Percentiles rank a stretch among this genome's conserved stretches.
Conservation (phyloP, 2,113 vertebrate genomes). For the Varanus salvator region DNA sequence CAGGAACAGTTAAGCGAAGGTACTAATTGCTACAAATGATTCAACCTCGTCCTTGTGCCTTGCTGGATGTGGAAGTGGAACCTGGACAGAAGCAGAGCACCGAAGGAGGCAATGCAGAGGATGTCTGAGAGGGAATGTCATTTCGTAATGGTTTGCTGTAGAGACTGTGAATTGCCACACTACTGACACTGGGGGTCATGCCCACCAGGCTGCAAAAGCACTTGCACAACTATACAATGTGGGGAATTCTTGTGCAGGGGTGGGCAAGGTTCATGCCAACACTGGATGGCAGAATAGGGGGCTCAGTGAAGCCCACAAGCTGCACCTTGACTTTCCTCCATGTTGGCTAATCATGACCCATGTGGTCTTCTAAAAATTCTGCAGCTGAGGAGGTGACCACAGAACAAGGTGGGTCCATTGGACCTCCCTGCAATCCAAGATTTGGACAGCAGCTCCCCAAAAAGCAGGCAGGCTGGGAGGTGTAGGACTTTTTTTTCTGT, state of each 20-base stretch:
- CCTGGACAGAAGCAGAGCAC: background rate
- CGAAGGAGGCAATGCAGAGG: constrained; percentile 2
- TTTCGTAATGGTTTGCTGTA: background rate
- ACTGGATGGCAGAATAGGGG: no score
- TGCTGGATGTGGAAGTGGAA: background rate
- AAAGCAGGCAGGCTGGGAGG: background rate
- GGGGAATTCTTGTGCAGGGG: background rate
- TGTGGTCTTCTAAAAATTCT: background rate
- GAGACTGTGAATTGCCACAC: background rate
- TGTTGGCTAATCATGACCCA: background rate
- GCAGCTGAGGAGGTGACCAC: background rate
- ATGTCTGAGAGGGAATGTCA: constrained; percentile 5
- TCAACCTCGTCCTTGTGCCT: background rate
- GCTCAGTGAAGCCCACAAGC: background rate
- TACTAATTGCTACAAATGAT: constrained; percentile 10
- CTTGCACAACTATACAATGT: background rate
- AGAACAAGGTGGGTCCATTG: background rate
- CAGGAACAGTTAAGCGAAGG: background rate
- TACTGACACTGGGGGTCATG: background rate
- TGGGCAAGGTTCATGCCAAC: no score
- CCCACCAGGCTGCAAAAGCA: background rate
- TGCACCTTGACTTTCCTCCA: no score
- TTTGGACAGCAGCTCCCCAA: background rate
- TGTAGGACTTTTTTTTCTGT: no score
- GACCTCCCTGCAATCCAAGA: background rate